Evolutionary conservation across 2,888 invertebrate genomes (phyloP).

Genomic region (Drosophila leonis): DNA sequence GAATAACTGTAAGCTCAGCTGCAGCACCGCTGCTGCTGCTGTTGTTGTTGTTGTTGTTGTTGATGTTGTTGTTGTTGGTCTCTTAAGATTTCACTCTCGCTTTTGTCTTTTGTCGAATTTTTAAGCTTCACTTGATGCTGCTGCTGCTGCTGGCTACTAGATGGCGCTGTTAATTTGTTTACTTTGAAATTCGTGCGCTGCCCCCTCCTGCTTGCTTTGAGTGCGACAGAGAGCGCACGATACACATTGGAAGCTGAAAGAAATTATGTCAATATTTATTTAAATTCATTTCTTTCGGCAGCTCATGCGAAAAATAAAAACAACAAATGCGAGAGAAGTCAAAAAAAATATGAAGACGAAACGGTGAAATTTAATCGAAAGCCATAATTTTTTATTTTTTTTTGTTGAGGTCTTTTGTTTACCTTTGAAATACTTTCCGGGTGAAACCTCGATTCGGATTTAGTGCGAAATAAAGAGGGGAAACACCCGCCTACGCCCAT

Average conservation of each 20-base stretch:
- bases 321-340: slow-evolving; percentile 26
- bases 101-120: slow-evolving; percentile 52
- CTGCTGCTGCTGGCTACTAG: slow-evolving; percentile 15
- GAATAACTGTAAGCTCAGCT: slow-evolving; percentile 59
- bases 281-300: slow-evolving; percentile 75
- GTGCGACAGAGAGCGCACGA: slow-evolving; percentile 11
- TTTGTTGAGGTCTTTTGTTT: slow-evolving; percentile 49
- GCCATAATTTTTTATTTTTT: slow-evolving; percentile 37
- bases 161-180: slow-evolving; percentile 68
- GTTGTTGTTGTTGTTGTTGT: slow-evolving; percentile 1
- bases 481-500: background rate
- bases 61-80: slow-evolving; percentile 7
- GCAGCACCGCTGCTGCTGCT: background rate
- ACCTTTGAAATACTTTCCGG: slow-evolving; percentile 60
- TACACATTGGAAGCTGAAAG: slow-evolving; percentile 42
- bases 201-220: slow-evolving; percentile 11
- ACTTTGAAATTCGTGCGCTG: slow-evolving; percentile 41
- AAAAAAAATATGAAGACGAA: slow-evolving; percentile 5
- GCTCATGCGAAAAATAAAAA: slow-evolving; percentile 45
- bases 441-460: slow-evolving; percentile 44
- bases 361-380: slow-evolving; percentile 76
- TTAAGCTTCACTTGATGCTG: slow-evolving; percentile 18
- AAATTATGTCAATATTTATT: slow-evolving; percentile 81
- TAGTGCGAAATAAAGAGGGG: slow-evolving; percentile 15
- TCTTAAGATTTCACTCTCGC: slow-evolving; percentile 76